Conservation (phyloP, 2,797 vertebrate genomes). For the Novumbra hubbsi region DNA sequence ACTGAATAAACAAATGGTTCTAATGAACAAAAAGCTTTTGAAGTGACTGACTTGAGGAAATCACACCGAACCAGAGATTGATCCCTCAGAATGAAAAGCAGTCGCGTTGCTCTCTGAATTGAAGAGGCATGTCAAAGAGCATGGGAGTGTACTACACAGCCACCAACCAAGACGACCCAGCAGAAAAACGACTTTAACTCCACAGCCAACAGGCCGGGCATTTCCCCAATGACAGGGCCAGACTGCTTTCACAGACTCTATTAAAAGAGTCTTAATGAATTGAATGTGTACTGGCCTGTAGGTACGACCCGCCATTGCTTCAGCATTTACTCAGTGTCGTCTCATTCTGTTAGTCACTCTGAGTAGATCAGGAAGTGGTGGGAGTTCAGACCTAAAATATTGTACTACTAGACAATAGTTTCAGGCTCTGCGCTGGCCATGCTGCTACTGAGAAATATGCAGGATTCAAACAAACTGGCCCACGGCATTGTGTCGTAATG, state of each 20-base stretch:
- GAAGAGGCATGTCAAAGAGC: slow-evolving; percentile 69
- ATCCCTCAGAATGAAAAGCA: slow-evolving; percentile 31
- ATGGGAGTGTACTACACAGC: slow-evolving; percentile 68
- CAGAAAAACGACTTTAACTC: slow-evolving; percentile 36
- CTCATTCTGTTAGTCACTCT: slow-evolving; percentile 7
- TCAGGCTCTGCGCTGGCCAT: neutral
- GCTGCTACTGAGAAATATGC: neutral
- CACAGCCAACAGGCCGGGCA: slow-evolving; percentile 43
- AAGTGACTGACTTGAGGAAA: neutral
- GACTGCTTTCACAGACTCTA: slow-evolving; percentile 52
- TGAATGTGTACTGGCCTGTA: slow-evolving; percentile 28
- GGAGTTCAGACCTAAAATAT: neutral
- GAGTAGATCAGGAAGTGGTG: neutral
- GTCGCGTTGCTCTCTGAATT: slow-evolving; percentile 31
- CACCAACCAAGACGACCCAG: slow-evolving; percentile 48
- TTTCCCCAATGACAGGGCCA: slow-evolving; percentile 60
- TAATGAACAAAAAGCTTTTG: neutral
- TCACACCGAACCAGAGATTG: neutral
- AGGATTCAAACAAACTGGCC: neutral
- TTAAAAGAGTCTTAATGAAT: slow-evolving; percentile 49
- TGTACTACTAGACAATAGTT: neutral
- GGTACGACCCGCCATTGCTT: neutral
- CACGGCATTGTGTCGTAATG: neutral
- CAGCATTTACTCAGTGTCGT: slow-evolving; percentile 26
- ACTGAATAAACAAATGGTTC: too few species aligned